Percentiles rank a stretch among this genome's conserved stretches.
Conservation (phyloP, 2,888 invertebrate species). For the Netelia fuscicornis region DNA sequence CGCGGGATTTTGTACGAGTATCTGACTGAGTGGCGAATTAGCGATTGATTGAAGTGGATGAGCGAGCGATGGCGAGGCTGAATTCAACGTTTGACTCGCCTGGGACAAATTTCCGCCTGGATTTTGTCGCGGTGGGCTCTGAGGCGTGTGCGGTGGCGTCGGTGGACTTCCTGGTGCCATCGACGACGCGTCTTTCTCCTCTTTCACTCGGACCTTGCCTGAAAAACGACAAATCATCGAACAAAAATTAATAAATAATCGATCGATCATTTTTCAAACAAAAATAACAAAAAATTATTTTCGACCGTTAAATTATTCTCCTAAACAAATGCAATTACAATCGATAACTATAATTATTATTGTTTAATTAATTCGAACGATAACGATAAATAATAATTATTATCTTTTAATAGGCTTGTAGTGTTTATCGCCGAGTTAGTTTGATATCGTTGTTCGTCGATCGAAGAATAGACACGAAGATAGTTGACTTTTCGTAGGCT, state of each 20-base stretch:
- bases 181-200: constrained; percentile 82
- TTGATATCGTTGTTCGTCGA: constrained; percentile 37
- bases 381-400: background rate
- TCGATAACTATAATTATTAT: too few species aligned
- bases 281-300: too few species aligned
- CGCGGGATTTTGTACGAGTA: constrained; percentile 82
- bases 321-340: too few species aligned
- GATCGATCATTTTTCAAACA: too few species aligned
- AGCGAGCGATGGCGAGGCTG: constrained; percentile 69
- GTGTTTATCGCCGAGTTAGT: background rate
- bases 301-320: too few species aligned
- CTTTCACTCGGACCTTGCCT: constrained; percentile 82
- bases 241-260: background rate
- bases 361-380: too few species aligned
- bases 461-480: constrained; percentile 43
- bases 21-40: constrained; percentile 81
- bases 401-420: background rate
- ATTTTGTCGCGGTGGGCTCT: constrained; percentile 82
- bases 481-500: constrained; percentile 44
- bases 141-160: constrained; percentile 83
- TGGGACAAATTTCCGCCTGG: constrained; percentile 76
- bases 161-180: constrained; percentile 84
- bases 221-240: constrained; percentile 59
- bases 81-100: constrained; percentile 79
- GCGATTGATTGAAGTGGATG: constrained; percentile 75